A percentile compares a stretch with the other conserved stretches of the same genome.
These are phyloP conservation scores for Noctua janthina DNA, from an alignment of 2,888 invertebrate species.

Conservation along the genomic window DNA sequence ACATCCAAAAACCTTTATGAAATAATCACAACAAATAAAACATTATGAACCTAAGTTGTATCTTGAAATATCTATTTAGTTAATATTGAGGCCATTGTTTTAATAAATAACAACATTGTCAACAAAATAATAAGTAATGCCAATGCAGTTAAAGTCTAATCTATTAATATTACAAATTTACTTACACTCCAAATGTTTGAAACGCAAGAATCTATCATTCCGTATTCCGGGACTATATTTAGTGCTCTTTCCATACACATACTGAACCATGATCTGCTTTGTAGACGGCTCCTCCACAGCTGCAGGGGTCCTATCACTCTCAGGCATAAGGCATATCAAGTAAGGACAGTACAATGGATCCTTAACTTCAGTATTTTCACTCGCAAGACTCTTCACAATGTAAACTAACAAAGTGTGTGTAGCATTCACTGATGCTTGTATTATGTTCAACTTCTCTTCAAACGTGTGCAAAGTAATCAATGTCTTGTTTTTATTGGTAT, in stretches of 20 bases:
- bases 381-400: constrained; percentile 90
- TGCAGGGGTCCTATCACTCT: constrained; percentile 79
- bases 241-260: constrained; percentile 92
- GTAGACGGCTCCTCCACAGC: constrained; percentile 89
- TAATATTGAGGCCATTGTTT: background rate
- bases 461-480: constrained; percentile 92
- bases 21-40: background rate
- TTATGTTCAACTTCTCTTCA: constrained; percentile 91
- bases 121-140: background rate
- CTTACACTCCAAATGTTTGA: constrained; percentile 95
- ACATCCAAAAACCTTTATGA: background rate
- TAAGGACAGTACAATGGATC: constrained; percentile 91
- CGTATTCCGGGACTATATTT: constrained; percentile 88
- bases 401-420: constrained; percentile 92
- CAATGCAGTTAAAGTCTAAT: background rate
- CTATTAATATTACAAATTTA: constrained; percentile 48
- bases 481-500: constrained; percentile 90
- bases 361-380: constrained; percentile 75
- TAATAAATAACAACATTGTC: background rate
- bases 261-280: constrained; percentile 95
- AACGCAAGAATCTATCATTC: constrained; percentile 92
- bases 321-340: constrained; percentile 90
- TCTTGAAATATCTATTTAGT: background rate
- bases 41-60: background rate
- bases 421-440: constrained; percentile 95